A percentile compares a stretch with the other conserved stretches of the same genome.
These are phyloP conservation scores for Aradus depressus DNA, from an alignment of 2,888 invertebrate species.

Conservation along the genomic window DNA sequence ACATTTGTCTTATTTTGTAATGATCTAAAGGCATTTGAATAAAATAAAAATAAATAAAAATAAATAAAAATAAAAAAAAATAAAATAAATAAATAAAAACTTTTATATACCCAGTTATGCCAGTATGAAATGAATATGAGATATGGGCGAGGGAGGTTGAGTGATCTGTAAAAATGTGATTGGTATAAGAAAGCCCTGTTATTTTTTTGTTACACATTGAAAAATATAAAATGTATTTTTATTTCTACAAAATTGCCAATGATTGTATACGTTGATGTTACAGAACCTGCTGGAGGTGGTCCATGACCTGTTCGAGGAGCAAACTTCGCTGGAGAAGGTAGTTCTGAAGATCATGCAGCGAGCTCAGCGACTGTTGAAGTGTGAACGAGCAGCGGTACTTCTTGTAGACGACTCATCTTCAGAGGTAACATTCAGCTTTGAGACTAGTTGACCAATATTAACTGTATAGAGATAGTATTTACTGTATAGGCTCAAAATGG, in stretches of 20 bases:
- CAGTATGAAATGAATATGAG: too few species aligned
- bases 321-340: constrained; percentile 41
- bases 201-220: too few species aligned
- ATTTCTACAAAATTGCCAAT: not conserved
- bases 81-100: too few species aligned
- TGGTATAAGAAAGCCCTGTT: too few species aligned
- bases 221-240: not conserved
- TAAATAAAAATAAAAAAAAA: not conserved
- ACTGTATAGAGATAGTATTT: too few species aligned
- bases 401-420: constrained; percentile 37
- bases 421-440: constrained; percentile 25
- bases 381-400: constrained; percentile 42
- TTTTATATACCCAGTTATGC: too few species aligned
- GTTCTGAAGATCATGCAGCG: constrained; percentile 43
- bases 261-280: constrained; percentile 16
- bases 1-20: too few species aligned
- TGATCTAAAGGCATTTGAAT: too few species aligned
- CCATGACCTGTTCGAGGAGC: constrained; percentile 44
- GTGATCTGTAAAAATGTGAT: too few species aligned
- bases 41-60: not conserved
- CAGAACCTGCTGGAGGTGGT: constrained; percentile 43
- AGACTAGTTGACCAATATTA: too few species aligned
- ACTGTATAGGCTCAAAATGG: too few species aligned
- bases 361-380: constrained; percentile 41
- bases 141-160: too few species aligned